phyloP scores from a whole-genome alignment of 2,113 vertebrate species.

The human region GRCh38 chr18:56050001-56050500 shows the following conservation, averaged over 20 bases:
- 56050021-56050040: not conserved
- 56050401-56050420: not conserved
- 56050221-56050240: conserved; percentile 64
- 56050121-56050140: conserved; percentile 53
- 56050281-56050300: conserved; percentile 62
- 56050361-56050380: conserved; percentile 4
- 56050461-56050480: not conserved
- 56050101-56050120: not conserved
- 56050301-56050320: not conserved
- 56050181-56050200: conserved; percentile 62
- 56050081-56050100: conserved; percentile 15
- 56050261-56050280: conserved; percentile 70
- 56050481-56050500: not conserved
- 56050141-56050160: conserved; percentile 45
- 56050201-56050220: conserved; percentile 53
- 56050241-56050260: conserved; percentile 61
- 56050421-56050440: not conserved
- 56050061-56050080: not conserved
- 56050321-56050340: not conserved
- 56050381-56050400: not conserved
- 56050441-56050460: not conserved
- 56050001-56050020: not conserved
- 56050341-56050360: not conserved
- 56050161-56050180: conserved; percentile 72
- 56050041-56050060: not conserved